Base-by-base conservation (phyloP, 2,888 invertebrate species). In the Stratiomys singularior region DNA sequence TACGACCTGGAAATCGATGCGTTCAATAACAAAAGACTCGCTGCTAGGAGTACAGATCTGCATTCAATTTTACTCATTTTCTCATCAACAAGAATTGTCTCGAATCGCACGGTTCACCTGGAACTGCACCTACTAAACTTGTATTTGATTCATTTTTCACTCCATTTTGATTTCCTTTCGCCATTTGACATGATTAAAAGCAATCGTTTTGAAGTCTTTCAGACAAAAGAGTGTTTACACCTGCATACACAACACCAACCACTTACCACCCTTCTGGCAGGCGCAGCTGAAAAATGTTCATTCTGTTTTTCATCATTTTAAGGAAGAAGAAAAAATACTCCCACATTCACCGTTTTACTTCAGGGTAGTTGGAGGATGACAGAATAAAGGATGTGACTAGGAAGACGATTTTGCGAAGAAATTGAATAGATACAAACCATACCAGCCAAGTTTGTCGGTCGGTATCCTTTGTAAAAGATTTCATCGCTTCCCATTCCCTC, bases 141-240 rank as follows among this genome's bases (percentile, higher is more conserved):
- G 4, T 56, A 30, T 18, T 7, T 15, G 21, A 18, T 18, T 67
- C 18, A 4, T 18, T 46, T 52, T 28, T 15, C 30, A 37, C 9
- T 9, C 37, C 37, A 37, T 52, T 18, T 21, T 15, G 37, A 3
- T 18, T 67, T n/a, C 21, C 44, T 46, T 52, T 18, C 11, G 18
- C 13, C 56, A 56, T 72, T 72, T 72, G 56, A 30, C 72, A 72
- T 72, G 72, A 72, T 72, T 72, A 72, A 72, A 72, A 72, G 56
- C 72, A 72, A 72, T 72, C 72, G 72, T 72, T 72, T 72, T 72
- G 72, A 72, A 56, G 56, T 56, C 56, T 56, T 72, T 56, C 72
- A 72, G 72, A 72, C 72, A 72, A 72, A 56, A 27, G 56, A 72
- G 52, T 28, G 56, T 72, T 72, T 72, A 56, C 72, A 72, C 72